These are phyloP conservation scores for Deroplatys truncata DNA, from an alignment of 2,888 invertebrate species.

Conservation along the genomic window DNA sequence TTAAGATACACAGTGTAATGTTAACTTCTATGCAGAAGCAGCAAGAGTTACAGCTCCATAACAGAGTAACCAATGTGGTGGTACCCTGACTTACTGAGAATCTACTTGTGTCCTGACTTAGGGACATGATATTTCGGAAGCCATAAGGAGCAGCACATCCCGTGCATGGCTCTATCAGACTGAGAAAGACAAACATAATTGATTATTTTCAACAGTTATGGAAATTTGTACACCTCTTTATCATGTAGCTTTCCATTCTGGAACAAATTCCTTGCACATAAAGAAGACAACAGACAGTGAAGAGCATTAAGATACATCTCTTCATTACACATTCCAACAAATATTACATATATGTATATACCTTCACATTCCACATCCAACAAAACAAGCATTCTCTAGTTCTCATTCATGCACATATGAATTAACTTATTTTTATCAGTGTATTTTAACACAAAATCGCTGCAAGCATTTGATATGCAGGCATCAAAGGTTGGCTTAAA, in stretches of 20 bases:
- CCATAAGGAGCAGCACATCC: constrained; percentile 95
- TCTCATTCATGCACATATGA: not conserved
- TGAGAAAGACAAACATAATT: constrained; percentile 38
- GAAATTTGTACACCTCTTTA: not conserved
- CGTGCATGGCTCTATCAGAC: constrained; percentile 65
- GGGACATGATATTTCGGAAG: constrained; percentile 88
- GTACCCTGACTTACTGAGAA: constrained; percentile 74
- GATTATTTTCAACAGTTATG: not conserved
- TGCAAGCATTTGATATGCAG: too few relatives aligned
- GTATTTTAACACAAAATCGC: too few relatives aligned
- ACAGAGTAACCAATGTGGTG: not conserved
- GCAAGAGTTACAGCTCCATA: not conserved
- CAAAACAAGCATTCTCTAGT: not conserved
- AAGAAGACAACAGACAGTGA: not conserved
- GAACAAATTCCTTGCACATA: not conserved
- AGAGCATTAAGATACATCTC: not conserved
- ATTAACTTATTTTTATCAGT: too few relatives aligned
- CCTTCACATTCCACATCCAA: not conserved
- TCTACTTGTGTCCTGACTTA: constrained; percentile 74
- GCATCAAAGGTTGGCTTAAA: too few relatives aligned
- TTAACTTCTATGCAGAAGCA: not conserved
- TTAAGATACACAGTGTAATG: not conserved
- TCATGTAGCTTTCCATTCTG: not conserved
- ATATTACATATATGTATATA: not conserved
- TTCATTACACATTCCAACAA: not conserved